These are phyloP conservation scores for Solenopsis fugax DNA, from an alignment of 1,140 invertebrate species.

Conservation along the genomic window DNA sequence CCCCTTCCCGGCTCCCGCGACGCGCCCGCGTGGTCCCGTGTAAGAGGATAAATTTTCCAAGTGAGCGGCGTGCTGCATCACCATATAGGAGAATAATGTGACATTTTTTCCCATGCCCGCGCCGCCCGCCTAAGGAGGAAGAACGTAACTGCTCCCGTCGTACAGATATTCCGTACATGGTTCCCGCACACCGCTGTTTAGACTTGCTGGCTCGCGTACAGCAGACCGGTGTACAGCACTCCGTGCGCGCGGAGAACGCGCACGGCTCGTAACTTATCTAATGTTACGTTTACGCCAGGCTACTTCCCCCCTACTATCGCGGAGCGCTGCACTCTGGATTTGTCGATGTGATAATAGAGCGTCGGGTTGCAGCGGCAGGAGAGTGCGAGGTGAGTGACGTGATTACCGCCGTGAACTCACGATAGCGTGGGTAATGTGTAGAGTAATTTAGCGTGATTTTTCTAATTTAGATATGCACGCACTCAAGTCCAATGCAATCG, in stretches of 20 bases:
- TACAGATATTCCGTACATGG: slow-evolving; percentile 84
- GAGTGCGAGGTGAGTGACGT: slow-evolving; percentile 10
- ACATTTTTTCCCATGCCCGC: slow-evolving; percentile 78
- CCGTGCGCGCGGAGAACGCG: slow-evolving; percentile 50
- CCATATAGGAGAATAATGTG: slow-evolving; percentile 85
- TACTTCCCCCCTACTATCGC: slow-evolving; percentile 28
- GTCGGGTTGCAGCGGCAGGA: slow-evolving; percentile 30
- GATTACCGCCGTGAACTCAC: slow-evolving; percentile 5
- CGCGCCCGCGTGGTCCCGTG: slow-evolving; percentile 44
- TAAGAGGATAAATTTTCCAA: slow-evolving; percentile 80
- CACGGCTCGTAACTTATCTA: slow-evolving; percentile 74
- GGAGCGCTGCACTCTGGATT: slow-evolving; percentile 61
- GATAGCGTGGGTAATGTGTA: slow-evolving; percentile 12
- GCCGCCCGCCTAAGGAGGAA: slow-evolving; percentile 71
- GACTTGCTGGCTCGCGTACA: slow-evolving; percentile 38
- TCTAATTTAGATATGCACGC: background rate
- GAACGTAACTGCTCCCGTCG: slow-evolving; percentile 68
- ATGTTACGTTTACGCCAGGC: slow-evolving; percentile 73
- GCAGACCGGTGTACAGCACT: slow-evolving; percentile 33
- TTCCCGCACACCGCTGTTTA: slow-evolving; percentile 57
- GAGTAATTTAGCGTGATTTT: slow-evolving; percentile 13
- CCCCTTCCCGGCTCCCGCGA: slow-evolving; percentile 27
- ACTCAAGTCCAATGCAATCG: background rate
- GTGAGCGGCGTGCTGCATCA: slow-evolving; percentile 80
- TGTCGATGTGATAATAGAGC: slow-evolving; percentile 76